A percentile compares a stretch with the other conserved stretches of the same genome.
These are phyloP conservation scores for Astyanax mexicanus DNA, from an alignment of 2,797 vertebrate species.

Conservation along the genomic window DNA sequence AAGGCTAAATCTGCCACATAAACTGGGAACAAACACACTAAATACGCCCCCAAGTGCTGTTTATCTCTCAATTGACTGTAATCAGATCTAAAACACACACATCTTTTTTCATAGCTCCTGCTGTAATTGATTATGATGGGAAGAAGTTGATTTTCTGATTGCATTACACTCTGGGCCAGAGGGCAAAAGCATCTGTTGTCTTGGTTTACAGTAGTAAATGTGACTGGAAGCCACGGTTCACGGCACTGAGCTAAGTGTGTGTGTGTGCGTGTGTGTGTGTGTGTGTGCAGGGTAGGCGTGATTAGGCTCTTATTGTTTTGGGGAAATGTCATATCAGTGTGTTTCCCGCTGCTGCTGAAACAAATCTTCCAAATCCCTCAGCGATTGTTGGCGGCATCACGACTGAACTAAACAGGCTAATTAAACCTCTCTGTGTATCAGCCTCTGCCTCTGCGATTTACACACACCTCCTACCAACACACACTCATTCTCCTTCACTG, in stretches of 20 bases:
- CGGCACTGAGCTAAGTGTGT: not conserved
- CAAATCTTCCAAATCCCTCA: constrained; percentile 80
- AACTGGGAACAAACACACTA: not conserved
- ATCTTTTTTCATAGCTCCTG: constrained; percentile 70
- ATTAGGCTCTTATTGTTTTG: constrained; percentile 80
- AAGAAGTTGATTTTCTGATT: constrained; percentile 75
- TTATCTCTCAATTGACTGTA: constrained; percentile 66
- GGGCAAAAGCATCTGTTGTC: constrained; percentile 72
- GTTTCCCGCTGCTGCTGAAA: constrained; percentile 78
- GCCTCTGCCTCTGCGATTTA: constrained; percentile 69
- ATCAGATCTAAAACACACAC: constrained; percentile 74
- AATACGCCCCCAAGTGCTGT: constrained; percentile 8
- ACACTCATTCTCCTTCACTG: not conserved
- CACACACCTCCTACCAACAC: constrained; percentile 32
- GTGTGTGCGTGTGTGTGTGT: constrained; percentile 54
- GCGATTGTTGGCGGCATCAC: constrained; percentile 70
- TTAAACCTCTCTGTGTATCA: constrained; percentile 76
- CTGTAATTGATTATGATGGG: constrained; percentile 73
- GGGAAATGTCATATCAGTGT: constrained; percentile 78
- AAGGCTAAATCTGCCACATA: no score
- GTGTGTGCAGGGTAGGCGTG: constrained; percentile 50
- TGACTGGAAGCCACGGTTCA: constrained; percentile 51
- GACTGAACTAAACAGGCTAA: constrained; percentile 78
- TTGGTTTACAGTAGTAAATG: constrained; percentile 54
- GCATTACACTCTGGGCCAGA: constrained; percentile 74